Conservation (phyloP, 2,888 invertebrate genomes). For the Labia minor region DNA sequence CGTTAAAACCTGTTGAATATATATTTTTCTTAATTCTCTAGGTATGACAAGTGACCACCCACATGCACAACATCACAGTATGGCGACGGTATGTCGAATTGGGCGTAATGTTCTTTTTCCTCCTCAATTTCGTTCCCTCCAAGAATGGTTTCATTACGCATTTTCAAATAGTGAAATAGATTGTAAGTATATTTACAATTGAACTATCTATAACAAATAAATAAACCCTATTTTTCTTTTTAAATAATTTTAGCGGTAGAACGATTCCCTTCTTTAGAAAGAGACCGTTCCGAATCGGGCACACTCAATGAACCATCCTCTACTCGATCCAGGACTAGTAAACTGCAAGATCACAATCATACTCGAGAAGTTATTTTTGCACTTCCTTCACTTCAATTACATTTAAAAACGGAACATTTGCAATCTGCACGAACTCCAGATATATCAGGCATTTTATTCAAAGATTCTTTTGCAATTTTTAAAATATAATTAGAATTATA, state of each 20-base stretch:
- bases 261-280: slow-evolving; percentile 77
- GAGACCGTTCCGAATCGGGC: slow-evolving; percentile 52
- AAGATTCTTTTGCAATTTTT: slow-evolving; percentile 3
- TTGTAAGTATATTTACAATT: slow-evolving; percentile 47
- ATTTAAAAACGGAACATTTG: slow-evolving; percentile 83
- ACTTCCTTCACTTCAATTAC: slow-evolving; percentile 81
- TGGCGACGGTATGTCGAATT: slow-evolving; percentile 89
- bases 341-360: slow-evolving; percentile 67
- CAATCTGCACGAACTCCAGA: slow-evolving; percentile 66
- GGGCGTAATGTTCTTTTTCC: slow-evolving; percentile 86
- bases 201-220: background rate
- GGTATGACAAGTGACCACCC: slow-evolving; percentile 52
- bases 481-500: background rate
- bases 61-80: slow-evolving; percentile 65
- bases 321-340: slow-evolving; percentile 37
- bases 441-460: slow-evolving; percentile 43
- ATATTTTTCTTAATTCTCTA: background rate
- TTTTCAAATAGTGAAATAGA: slow-evolving; percentile 91
- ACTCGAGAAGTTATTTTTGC: slow-evolving; percentile 94
- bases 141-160: slow-evolving; percentile 95
- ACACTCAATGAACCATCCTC: slow-evolving; percentile 33
- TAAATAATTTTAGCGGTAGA: slow-evolving; percentile 57
- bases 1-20: too few species aligned
- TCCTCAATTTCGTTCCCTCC: slow-evolving; percentile 85
- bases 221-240: background rate